phyloP scores from a whole-genome alignment of 2,888 invertebrate genomes.

The Ormyrus pomaceus region DNA sequence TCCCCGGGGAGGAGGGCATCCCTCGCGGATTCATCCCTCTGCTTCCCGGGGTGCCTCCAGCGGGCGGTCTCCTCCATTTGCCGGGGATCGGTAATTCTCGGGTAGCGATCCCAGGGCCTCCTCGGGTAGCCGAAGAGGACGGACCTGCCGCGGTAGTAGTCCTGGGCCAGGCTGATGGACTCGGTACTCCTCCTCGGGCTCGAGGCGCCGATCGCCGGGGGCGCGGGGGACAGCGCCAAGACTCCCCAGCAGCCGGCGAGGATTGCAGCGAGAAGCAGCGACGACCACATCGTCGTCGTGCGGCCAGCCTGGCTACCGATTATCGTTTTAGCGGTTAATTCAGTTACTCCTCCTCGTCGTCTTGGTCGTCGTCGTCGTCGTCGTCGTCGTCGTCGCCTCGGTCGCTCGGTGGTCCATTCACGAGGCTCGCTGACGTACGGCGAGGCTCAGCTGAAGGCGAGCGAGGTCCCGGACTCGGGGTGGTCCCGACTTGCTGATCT shows the following conservation, averaged over 20 bases:
- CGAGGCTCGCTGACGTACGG: slow-evolving; percentile 26
- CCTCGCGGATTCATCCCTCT: background rate
- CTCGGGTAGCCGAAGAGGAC: slow-evolving; percentile 31
- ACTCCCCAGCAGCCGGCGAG: slow-evolving; percentile 73
- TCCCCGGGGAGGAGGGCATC: background rate
- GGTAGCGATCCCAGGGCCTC: background rate
- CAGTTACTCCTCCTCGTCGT: background rate
- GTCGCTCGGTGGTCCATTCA: slow-evolving; percentile 9
- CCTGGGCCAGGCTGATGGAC: slow-evolving; percentile 8
- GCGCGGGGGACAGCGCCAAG: slow-evolving; percentile 67
- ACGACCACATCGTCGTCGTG: slow-evolving; percentile 66
- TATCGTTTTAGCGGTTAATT: background rate
- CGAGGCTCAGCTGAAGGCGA: background rate
- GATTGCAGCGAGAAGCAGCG: slow-evolving; percentile 73
- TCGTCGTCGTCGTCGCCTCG: slow-evolving; percentile 31
- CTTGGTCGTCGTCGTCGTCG: slow-evolving; percentile 37
- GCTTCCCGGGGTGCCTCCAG: background rate
- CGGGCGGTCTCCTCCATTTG: background rate
- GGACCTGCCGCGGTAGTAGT: slow-evolving; percentile 36
- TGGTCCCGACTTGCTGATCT: slow-evolving; percentile 32
- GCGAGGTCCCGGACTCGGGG: slow-evolving; percentile 16
- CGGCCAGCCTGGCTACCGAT: no score
- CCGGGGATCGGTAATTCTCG: slow-evolving; percentile 10
- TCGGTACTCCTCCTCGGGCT: background rate
- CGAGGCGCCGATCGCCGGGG: slow-evolving; percentile 62